Percentiles rank a stretch among this genome's conserved stretches.
phyloP scores from a whole-genome alignment of 92 coral and sea anemone genomes.

The Muricea muricata region DNA sequence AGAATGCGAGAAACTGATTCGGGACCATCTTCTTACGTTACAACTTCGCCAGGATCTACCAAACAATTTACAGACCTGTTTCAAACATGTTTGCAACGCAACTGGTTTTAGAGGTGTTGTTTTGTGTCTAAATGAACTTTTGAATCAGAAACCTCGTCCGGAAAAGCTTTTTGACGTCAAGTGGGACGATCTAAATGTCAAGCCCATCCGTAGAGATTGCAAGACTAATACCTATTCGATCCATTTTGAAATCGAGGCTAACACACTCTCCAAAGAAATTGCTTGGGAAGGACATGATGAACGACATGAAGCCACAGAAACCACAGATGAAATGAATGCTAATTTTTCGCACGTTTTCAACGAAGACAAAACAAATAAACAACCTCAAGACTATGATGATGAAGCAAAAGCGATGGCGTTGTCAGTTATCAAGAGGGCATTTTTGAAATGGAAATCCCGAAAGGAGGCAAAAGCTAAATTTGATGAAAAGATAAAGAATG shows the following conservation, averaged over 20 bases:
- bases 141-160: slow-evolving; percentile 44
- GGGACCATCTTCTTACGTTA: slow-evolving; percentile 43
- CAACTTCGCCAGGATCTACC: slow-evolving; percentile 42
- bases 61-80: slow-evolving; percentile 56
- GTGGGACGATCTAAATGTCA: slow-evolving; percentile 53
- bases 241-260: slow-evolving; percentile 2
- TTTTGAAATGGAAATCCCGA: background rate
- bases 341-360: background rate
- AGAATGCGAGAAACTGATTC: slow-evolving; percentile 50
- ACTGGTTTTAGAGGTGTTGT: slow-evolving; percentile 64
- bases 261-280: background rate
- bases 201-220: background rate
- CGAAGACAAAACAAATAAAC: background rate
- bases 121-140: slow-evolving; percentile 52
- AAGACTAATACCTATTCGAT: background rate
- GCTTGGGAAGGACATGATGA: background rate
- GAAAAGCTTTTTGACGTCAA: slow-evolving; percentile 72
- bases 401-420: background rate
- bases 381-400: background rate
- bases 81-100: slow-evolving; percentile 57
- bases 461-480: background rate
- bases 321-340: background rate
- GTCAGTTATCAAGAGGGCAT: background rate
- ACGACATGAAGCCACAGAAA: background rate
- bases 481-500: background rate